Percentiles rank a stretch among this genome's conserved stretches.
Evolutionary conservation across 2,113 vertebrate genomes (phyloP).

Genomic region (Pyxicephalus adspersus): DNA sequence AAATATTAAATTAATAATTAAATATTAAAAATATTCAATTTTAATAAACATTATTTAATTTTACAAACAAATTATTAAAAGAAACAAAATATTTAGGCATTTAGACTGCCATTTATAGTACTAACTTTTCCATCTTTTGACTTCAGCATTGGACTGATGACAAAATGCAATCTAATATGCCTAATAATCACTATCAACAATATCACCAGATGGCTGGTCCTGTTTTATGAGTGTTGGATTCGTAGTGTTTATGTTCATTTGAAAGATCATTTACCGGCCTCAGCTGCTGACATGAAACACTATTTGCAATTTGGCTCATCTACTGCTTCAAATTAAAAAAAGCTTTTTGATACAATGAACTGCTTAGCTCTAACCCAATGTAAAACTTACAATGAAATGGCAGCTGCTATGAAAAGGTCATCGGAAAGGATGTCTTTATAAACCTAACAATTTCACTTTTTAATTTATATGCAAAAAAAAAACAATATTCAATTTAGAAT

Average conservation of each 20-base stretch:
- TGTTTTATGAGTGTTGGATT: background rate
- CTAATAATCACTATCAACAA: constrained; percentile 17
- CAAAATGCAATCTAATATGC: background rate
- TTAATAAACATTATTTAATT: too few species aligned
- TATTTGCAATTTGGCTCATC: constrained; percentile 5
- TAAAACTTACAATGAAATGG: background rate
- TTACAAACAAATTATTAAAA: too few species aligned
- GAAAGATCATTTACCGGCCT: constrained; percentile 25
- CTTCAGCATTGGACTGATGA: background rate
- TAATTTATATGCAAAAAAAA: background rate
- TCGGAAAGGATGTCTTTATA: background rate
- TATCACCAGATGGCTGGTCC: constrained; percentile 19
- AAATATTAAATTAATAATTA: too few species aligned
- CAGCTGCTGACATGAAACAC: constrained; percentile 15
- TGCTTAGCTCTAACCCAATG: background rate
- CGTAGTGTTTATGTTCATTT: constrained; percentile 18
- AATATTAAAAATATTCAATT: too few species aligned
- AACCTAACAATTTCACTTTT: too few species aligned
- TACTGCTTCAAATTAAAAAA: background rate
- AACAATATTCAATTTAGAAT: too few species aligned
- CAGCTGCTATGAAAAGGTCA: background rate
- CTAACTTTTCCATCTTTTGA: background rate
- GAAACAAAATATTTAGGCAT: too few species aligned
- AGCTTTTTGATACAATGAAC: background rate
- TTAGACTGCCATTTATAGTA: too few species aligned